Conservation (phyloP, 1,140 invertebrate species). For the Scaptodrosophila lebanonensis region DNA sequence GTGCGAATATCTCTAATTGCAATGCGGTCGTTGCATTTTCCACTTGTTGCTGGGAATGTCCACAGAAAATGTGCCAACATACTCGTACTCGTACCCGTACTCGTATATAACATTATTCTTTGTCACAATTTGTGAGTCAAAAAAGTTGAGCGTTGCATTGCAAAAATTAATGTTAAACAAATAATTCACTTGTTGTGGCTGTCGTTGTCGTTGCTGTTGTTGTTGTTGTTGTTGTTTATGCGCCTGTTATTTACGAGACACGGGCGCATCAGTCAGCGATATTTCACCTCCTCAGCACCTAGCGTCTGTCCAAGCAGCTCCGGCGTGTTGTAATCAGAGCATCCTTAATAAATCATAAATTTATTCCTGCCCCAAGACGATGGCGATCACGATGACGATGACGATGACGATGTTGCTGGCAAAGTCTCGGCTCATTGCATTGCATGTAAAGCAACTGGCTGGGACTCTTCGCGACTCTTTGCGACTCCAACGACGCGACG, state of each 20-base stretch:
- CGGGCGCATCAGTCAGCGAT: conserved; percentile 46
- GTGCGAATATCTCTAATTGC: conserved; percentile 61
- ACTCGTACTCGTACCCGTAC: conserved; percentile 28
- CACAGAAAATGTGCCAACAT: conserved; percentile 40
- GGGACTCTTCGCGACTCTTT: too few relatives aligned
- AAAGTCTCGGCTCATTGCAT: conserved; percentile 2
- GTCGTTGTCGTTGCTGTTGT: background rate
- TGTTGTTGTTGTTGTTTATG: conserved; percentile 33
- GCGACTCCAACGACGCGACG: too few relatives aligned
- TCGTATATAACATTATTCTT: conserved; percentile 75
- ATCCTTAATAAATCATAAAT: conserved; percentile 78
- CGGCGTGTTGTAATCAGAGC: conserved; percentile 74
- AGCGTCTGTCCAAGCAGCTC: background rate
- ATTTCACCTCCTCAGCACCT: background rate
- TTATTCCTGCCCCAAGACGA: conserved; percentile 55
- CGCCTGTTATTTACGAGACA: conserved; percentile 64
- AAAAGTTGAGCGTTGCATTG: too few relatives aligned
- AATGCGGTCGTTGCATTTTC: conserved; percentile 21
- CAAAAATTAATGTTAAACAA: conserved; percentile 75
- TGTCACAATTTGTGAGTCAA: conserved; percentile 75
- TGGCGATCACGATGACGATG: too few relatives aligned
- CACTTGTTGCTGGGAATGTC: conserved; percentile 20
- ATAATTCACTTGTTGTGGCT: conserved; percentile 60
- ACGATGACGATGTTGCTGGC: background rate
- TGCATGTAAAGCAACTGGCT: conserved; percentile 37